A percentile compares a stretch with the other conserved stretches of the same genome.
Evolutionary conservation across 2,113 vertebrate genomes (phyloP).

Genomic region (Syngnathus scovelli): DNA sequence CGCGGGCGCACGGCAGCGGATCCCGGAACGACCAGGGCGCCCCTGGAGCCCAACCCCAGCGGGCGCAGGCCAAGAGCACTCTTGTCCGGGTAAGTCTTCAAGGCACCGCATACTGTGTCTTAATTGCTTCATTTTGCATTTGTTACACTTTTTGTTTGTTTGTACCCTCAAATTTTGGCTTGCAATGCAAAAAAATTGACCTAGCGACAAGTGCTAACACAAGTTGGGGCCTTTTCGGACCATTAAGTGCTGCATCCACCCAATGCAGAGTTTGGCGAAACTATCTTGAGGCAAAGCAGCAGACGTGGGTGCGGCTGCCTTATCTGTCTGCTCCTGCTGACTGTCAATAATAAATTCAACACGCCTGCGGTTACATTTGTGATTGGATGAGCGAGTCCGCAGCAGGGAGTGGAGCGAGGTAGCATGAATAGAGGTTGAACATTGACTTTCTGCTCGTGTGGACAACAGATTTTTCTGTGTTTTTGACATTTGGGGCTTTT

Average conservation of each 20-base stretch:
- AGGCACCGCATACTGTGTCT: too few species aligned
- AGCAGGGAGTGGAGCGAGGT: too few species aligned
- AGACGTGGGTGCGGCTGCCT: not conserved
- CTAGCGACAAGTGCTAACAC: too few species aligned
- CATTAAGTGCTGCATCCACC: too few species aligned
- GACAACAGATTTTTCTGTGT: too few species aligned
- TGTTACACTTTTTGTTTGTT: too few species aligned
- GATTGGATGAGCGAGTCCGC: not conserved
- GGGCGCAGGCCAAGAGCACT: conserved; percentile 86
- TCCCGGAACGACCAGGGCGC: conserved; percentile 72
- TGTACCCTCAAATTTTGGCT: not conserved
- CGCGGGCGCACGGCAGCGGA: conserved; percentile 63
- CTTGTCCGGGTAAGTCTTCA: conserved; percentile 85
- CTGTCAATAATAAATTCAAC: not conserved
- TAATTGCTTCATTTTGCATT: too few species aligned
- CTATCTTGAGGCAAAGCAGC: not conserved
- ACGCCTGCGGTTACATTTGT: not conserved
- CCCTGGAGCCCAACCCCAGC: conserved; percentile 78
- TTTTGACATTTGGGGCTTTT: too few species aligned
- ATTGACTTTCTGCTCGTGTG: too few species aligned
- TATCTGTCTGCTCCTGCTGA: not conserved
- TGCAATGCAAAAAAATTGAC: too few species aligned
- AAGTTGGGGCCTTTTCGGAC: too few species aligned
- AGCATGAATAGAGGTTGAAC: too few species aligned
- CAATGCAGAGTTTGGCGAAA: not conserved